Percentiles rank a stretch among this genome's conserved stretches.
Evolutionary conservation across 2,113 vertebrate species (phyloP).

Genomic region (Ia io): DNA sequence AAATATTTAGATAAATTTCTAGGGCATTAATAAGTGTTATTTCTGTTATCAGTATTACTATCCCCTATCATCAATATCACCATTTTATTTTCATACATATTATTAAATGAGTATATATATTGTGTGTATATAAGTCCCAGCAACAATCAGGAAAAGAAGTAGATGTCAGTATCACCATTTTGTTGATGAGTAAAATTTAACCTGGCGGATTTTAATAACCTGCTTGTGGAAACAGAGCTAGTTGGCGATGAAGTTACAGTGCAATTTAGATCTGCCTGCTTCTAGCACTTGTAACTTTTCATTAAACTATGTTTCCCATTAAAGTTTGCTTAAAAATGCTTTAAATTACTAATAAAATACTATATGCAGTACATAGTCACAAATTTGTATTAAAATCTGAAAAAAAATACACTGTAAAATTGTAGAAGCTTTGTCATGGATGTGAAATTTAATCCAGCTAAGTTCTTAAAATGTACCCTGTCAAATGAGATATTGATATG

Average conservation of each 20-base stretch:
- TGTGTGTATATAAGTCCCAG: not conserved
- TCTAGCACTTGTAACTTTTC: not conserved
- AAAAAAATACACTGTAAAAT: not conserved
- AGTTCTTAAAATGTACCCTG: not conserved
- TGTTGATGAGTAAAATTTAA: not conserved
- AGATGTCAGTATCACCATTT: not conserved
- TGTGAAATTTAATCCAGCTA: not conserved
- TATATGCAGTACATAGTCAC: not conserved
- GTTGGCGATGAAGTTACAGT: not conserved
- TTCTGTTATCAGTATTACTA: not conserved
- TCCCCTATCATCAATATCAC: not conserved
- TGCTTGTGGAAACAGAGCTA: not conserved
- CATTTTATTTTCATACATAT: not conserved
- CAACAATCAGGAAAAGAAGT: not conserved
- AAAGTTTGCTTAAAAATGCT: not conserved
- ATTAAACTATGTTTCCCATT: not conserved
- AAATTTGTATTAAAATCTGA: not conserved
- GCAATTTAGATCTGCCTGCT: not conserved
- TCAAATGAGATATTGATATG: not conserved
- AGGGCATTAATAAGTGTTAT: not conserved
- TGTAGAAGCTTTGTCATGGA: not conserved
- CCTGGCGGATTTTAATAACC: not conserved
- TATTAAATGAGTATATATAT: not conserved
- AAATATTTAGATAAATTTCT: not conserved
- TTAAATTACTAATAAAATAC: slow-evolving; percentile 16